These are phyloP conservation scores for Spisula subtruncata DNA, from an alignment of 2,888 invertebrate species.

Conservation along the genomic window DNA sequence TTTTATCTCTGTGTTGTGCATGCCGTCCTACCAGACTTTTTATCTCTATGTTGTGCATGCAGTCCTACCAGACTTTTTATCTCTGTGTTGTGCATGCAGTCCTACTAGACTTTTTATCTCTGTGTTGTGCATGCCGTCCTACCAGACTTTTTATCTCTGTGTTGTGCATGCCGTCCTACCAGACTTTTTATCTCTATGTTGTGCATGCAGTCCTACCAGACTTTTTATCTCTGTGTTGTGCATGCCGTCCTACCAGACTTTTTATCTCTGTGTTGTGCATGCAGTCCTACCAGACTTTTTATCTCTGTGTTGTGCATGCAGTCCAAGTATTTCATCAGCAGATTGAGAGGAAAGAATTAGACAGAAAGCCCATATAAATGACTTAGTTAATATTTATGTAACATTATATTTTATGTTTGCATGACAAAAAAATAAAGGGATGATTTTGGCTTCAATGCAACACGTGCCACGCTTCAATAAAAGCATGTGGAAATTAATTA, in stretches of 20 bases:
- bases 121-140: background rate
- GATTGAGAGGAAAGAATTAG: background rate
- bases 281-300: background rate
- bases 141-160: no score
- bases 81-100: background rate
- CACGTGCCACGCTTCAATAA: background rate
- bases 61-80: background rate
- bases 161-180: background rate
- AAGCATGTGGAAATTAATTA: slow-evolving; percentile 14
- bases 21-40: background rate
- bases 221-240: background rate
- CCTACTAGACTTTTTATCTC: no score
- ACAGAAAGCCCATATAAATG: background rate
- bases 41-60: background rate
- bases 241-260: background rate
- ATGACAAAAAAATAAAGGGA: slow-evolving; percentile 21
- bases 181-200: background rate
- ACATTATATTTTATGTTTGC: slow-evolving; percentile 12
- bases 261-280: background rate
- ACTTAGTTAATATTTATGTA: slow-evolving; percentile 12
- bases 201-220: background rate
- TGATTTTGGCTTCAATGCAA: slow-evolving; percentile 9
- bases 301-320: background rate
- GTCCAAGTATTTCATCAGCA: background rate
- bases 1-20: background rate